Evolutionary conservation across 2,888 invertebrate species (phyloP), one percentile per base, ranked within the genome.

Genomic region (Charanyca ferruginea): DNA sequence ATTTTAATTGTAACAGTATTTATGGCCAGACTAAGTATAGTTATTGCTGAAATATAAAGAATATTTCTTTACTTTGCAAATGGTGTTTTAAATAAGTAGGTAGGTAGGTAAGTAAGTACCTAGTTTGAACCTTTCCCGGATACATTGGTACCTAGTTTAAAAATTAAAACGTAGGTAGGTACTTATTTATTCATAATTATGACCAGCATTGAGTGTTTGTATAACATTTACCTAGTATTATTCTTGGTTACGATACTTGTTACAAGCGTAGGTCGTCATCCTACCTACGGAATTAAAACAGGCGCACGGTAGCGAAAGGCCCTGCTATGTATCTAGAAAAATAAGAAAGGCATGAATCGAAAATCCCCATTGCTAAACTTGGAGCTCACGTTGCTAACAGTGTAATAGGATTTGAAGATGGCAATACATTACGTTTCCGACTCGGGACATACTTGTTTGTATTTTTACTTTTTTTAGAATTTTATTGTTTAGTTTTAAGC

Each of bases 271-370:
- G 79, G 73, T 32, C 13, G 58, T 57, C 73, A 47, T 62, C 79
- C 77, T 73, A 79, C 79, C 77, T 73, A 79, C 79, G 47, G 28
- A 66, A 57, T 48, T 25, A 60, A 67, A 71, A 67, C 66, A 75
- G 59, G 62, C 70, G 59, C 57, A 28, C 53, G 16, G 20, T 53
- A 57, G 28, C 23, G 13, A 62, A 48, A 47, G 9, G 35, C 22
- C 35, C 42, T 38, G 38, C 18, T 18, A 16, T n/a, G 8, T 58
- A 38, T 22, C 20, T 32, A 45, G 53, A 18, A 2, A 8, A 42
- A 58, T 45, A 38, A 55, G 47, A 59, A 53, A 63, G 44, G 57
- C 52, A 35, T 45, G 18, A 52, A 49, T 45, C 59, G 41, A 72
- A 57, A 57, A 57, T 53, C 44, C n/a, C 16, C 35, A 53, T 49